These are phyloP conservation scores for Agrotis puta DNA, from an alignment of 2,888 invertebrate species.

Conservation along the genomic window DNA sequence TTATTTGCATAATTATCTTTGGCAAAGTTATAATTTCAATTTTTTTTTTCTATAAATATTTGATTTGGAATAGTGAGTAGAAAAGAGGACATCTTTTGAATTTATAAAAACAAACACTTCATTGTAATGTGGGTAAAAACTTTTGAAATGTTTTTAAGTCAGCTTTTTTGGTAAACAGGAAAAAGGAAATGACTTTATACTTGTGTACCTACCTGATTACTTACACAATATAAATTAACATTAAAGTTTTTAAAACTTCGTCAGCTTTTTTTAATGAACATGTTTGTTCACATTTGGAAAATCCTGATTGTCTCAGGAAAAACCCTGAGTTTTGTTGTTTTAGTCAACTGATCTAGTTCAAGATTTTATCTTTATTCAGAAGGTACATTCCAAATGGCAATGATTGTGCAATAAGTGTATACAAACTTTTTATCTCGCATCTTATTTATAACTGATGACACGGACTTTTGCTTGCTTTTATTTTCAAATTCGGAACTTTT, in stretches of 20 bases:
- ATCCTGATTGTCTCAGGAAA: slow-evolving; percentile 16
- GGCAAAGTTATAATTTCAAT: too few species aligned
- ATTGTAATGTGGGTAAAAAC: neutral
- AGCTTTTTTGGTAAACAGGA: neutral
- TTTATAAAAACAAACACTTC: neutral
- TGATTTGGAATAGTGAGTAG: neutral
- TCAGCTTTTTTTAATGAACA: neutral
- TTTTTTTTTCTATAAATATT: too few species aligned
- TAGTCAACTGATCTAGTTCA: slow-evolving; percentile 15
- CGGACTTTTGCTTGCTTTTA: neutral
- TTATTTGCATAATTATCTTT: too few species aligned
- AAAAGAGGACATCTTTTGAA: neutral
- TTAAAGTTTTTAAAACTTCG: neutral
- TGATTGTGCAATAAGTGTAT: slow-evolving; percentile 36
- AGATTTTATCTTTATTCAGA: slow-evolving; percentile 3
- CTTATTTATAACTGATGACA: neutral
- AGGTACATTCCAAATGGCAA: neutral
- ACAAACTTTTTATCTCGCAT: slow-evolving; percentile 1
- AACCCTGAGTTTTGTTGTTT: neutral
- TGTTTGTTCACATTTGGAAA: neutral
- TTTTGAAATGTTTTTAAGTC: neutral
- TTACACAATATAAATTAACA: neutral
- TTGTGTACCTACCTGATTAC: neutral
- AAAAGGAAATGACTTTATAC: slow-evolving; percentile 8
- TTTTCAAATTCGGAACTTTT: neutral